These are phyloP conservation scores for Morinoia aosen DNA, from an alignment of 2,888 invertebrate genomes.

Conservation along the genomic window DNA sequence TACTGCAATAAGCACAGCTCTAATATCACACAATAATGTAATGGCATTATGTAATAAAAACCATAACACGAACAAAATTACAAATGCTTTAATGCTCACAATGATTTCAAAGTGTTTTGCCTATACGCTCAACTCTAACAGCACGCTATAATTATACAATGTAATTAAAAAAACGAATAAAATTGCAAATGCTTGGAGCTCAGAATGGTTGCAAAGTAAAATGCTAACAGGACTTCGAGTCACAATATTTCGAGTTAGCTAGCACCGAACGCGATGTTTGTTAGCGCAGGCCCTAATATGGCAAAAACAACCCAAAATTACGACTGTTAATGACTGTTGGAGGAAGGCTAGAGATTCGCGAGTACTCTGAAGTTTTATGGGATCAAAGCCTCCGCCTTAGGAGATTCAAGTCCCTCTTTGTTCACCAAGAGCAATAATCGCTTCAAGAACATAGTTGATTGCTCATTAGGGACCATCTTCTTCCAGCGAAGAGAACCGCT, in stretches of 20 bases:
- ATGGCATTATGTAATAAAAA: no score
- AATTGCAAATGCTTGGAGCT: background rate
- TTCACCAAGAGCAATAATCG: background rate
- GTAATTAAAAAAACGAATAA: no score
- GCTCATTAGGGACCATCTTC: background rate
- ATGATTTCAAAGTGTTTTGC: background rate
- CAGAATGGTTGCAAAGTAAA: background rate
- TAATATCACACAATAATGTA: no score
- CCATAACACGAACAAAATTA: no score
- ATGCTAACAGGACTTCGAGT: background rate
- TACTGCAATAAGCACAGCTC: no score
- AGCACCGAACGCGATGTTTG: background rate
- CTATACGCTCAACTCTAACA: no score
- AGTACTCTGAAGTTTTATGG: background rate
- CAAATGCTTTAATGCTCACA: background rate
- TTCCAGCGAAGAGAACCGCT: background rate
- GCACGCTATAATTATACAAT: no score
- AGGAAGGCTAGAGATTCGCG: background rate
- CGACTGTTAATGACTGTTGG: background rate
- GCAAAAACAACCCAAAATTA: background rate
- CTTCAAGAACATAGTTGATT: conserved; percentile 17
- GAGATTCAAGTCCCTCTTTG: background rate
- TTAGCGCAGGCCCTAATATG: background rate
- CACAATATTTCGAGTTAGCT: background rate
- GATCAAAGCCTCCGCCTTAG: background rate